phyloP scores from a whole-genome alignment of 2,888 invertebrate genomes.

The Yponomeuta evonymella region DNA sequence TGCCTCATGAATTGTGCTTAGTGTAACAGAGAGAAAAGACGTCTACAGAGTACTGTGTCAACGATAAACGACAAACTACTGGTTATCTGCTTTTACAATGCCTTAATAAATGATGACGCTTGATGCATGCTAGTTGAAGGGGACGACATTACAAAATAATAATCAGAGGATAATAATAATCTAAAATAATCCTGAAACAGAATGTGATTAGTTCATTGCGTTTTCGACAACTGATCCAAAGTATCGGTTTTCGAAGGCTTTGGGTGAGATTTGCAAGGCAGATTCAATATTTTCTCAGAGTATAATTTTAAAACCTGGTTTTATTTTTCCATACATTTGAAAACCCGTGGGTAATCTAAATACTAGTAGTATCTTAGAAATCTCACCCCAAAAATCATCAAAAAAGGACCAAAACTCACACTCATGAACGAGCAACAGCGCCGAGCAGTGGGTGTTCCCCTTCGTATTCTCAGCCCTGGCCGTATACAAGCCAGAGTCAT shows the following conservation, averaged over 20 bases:
- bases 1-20: neutral
- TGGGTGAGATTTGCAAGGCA: too few species aligned
- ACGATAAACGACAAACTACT: constrained; percentile 40
- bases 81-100: constrained; percentile 67
- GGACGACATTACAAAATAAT: neutral
- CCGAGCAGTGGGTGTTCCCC: constrained; percentile 89
- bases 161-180: neutral
- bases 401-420: constrained; percentile 74
- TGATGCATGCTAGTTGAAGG: constrained; percentile 12
- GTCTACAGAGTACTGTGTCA: constrained; percentile 18
- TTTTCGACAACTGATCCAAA: too few species aligned
- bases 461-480: constrained; percentile 89
- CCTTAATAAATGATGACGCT: constrained; percentile 36
- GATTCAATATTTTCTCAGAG: too few species aligned
- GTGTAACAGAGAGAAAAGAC: constrained; percentile 3
- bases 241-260: too few species aligned
- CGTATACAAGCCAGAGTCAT: constrained; percentile 93
- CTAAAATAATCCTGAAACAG: neutral
- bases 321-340: too few species aligned
- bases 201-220: neutral
- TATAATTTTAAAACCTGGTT: too few species aligned
- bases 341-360: too few species aligned
- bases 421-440: constrained; percentile 90
- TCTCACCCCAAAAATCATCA: constrained; percentile 4
- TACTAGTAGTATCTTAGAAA: neutral